phyloP scores from a whole-genome alignment of 2,113 vertebrate genomes.

The Loxodonta africana region DNA sequence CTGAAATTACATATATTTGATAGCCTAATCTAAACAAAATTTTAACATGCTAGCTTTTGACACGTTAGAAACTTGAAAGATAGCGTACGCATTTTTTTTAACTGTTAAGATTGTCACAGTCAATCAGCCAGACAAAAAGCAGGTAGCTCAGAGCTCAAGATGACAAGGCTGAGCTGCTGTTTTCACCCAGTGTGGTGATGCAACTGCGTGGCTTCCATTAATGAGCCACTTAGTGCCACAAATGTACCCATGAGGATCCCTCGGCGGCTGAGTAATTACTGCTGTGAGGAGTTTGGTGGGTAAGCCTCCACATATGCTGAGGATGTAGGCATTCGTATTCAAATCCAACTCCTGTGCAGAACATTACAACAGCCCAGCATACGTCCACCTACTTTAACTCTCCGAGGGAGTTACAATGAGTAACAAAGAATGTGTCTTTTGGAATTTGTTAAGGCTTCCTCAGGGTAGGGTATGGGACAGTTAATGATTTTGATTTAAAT shows the following conservation, averaged over 20 bases:
- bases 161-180: slow-evolving; percentile 10
- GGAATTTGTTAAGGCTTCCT: background rate
- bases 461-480: rapidly evolving
- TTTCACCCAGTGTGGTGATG: slow-evolving; percentile 29
- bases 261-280: slow-evolving; percentile 32
- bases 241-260: background rate
- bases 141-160: slow-evolving; percentile 43
- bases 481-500: too few species aligned
- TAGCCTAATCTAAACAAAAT: slow-evolving; percentile 75
- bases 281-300: background rate
- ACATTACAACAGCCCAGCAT: background rate
- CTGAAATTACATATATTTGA: background rate
- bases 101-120: slow-evolving; percentile 74
- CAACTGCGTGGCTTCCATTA: slow-evolving; percentile 13
- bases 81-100: slow-evolving; percentile 13
- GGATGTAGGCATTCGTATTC: background rate
- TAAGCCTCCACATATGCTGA: background rate
- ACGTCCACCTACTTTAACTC: background rate
- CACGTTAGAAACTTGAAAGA: slow-evolving; percentile 53
- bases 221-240: slow-evolving; percentile 16
- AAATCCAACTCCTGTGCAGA: background rate
- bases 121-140: slow-evolving; percentile 72
- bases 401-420: background rate
- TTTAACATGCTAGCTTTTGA: slow-evolving; percentile 53
- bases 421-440: background rate